Conservation (phyloP, 2,888 invertebrate genomes). For the Chelonus formosanus region DNA sequence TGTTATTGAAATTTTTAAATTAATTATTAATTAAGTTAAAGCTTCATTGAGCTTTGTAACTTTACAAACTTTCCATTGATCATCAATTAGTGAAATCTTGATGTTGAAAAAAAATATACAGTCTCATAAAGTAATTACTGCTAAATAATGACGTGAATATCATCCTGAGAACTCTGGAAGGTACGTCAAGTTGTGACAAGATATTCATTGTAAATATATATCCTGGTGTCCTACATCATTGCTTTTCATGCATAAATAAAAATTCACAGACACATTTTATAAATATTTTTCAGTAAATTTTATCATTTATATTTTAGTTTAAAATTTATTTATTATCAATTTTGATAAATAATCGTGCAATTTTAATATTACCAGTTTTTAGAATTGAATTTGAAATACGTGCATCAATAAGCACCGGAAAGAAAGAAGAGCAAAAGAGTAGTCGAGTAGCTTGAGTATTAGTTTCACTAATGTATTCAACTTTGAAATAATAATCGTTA, state of each 20-base stretch:
- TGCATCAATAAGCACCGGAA: slow-evolving; percentile 36
- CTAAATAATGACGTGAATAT: slow-evolving; percentile 18
- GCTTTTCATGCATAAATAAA: too few relatives aligned
- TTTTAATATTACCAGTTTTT: too few relatives aligned
- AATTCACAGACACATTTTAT: too few relatives aligned
- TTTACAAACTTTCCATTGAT: background rate
- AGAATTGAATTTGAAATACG: slow-evolving; percentile 27
- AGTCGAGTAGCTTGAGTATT: background rate
- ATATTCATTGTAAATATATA: slow-evolving; percentile 43
- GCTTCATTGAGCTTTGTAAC: too few relatives aligned
- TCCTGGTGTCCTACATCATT: too few relatives aligned
- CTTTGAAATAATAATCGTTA: slow-evolving; percentile 1
- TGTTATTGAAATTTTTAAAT: background rate
- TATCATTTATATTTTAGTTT: too few relatives aligned
- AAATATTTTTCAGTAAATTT: too few relatives aligned
- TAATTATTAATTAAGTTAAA: background rate
- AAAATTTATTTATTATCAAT: too few relatives aligned
- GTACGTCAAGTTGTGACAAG: slow-evolving; percentile 67
- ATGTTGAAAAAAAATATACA: background rate
- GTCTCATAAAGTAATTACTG: background rate
- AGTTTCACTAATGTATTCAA: background rate
- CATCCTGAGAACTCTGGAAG: slow-evolving; percentile 64
- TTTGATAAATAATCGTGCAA: too few relatives aligned
- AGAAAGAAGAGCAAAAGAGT: slow-evolving; percentile 34
- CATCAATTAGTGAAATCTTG: background rate